Conservation (phyloP, 1,140 invertebrate genomes). For the Bombus affinis region DNA sequence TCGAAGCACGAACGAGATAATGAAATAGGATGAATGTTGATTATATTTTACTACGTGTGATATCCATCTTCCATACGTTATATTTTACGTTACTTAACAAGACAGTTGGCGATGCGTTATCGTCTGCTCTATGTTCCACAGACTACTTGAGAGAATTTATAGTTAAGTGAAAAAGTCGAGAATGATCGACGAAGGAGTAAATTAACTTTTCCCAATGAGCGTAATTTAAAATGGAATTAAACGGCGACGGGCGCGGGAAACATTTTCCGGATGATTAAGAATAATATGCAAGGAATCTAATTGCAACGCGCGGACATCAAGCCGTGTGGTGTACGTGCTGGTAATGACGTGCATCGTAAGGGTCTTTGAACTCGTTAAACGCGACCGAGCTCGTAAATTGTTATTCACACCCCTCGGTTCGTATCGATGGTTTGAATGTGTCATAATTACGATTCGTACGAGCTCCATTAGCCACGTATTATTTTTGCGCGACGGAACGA, state of each 20-base stretch:
- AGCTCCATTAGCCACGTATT: slow-evolving; percentile 31
- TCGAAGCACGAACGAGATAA: background rate
- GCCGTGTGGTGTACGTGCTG: no score
- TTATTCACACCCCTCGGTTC: slow-evolving; percentile 29
- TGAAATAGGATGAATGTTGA: background rate
- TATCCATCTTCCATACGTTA: background rate
- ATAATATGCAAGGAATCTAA: slow-evolving; percentile 27
- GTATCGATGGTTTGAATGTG: slow-evolving; percentile 28
- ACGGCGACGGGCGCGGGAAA: background rate
- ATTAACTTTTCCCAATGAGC: background rate
- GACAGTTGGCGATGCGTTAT: background rate
- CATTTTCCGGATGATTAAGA: slow-evolving; percentile 6
- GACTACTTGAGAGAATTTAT: background rate
- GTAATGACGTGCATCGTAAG: background rate
- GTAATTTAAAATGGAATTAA: slow-evolving; percentile 8
- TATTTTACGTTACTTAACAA: background rate
- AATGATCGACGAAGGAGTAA: background rate
- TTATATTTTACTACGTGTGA: background rate
- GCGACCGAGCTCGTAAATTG: slow-evolving; percentile 35
- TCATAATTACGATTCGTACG: slow-evolving; percentile 44
- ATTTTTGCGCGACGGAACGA: slow-evolving; percentile 41
- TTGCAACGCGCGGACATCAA: slow-evolving; percentile 4
- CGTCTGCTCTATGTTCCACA: no score
- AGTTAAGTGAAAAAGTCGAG: background rate
- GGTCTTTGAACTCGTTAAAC: slow-evolving; percentile 36